These are phyloP conservation scores for Charina bottae DNA, from an alignment of 2,113 vertebrate genomes.

Conservation along the genomic window DNA sequence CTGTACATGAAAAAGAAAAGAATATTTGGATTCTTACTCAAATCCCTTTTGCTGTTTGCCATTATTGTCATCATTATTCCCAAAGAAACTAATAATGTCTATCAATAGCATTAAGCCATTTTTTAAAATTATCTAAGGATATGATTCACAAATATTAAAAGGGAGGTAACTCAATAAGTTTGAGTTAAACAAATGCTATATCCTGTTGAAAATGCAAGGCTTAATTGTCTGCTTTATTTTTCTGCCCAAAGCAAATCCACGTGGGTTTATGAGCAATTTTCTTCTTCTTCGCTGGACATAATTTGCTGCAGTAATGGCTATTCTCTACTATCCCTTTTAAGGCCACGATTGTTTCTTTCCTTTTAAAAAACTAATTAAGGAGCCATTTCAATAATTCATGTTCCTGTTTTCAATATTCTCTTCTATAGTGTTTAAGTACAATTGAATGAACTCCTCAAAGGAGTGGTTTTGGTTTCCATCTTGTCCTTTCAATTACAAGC, in stretches of 20 bases:
- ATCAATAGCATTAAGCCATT: neutral
- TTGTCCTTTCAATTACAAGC: neutral
- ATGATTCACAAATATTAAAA: neutral
- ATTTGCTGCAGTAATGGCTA: neutral
- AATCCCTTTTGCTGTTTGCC: neutral
- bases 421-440: neutral
- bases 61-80: neutral
- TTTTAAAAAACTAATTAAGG: conserved; percentile 1
- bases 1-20: too few relatives aligned
- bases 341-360: neutral
- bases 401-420: neutral
- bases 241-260: neutral
- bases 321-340: neutral
- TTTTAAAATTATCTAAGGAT: neutral
- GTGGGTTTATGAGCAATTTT: neutral
- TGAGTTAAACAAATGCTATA: neutral
- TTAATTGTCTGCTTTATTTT: neutral
- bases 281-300: neutral
- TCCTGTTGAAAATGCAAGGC: neutral
- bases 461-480: neutral
- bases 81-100: neutral
- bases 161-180: neutral
- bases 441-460: neutral
- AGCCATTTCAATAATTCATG: conserved; percentile 4
- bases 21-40: neutral